Evolutionary conservation across 2,797 vertebrate species (phyloP).

Genomic region (Sternarchorhynchus goeldii): DNA sequence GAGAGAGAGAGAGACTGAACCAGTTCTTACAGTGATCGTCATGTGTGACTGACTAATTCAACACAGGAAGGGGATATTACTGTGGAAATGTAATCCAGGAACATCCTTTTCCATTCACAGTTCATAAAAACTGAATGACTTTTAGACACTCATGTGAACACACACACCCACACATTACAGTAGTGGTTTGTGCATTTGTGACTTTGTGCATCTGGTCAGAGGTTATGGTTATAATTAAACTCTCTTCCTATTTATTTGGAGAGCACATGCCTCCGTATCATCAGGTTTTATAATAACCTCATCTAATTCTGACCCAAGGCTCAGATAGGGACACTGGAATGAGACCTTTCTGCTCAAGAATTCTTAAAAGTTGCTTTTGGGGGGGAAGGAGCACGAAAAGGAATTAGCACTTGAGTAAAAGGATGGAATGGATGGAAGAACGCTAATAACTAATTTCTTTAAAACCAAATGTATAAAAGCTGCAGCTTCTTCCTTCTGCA

Average conservation of each 20-base stretch:
- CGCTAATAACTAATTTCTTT: neutral
- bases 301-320: neutral
- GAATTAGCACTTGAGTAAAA: neutral
- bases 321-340: neutral
- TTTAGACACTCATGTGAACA: too few relatives aligned
- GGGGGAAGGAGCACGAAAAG: neutral
- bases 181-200: neutral
- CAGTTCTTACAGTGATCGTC: too few relatives aligned
- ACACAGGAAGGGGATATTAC: too few relatives aligned
- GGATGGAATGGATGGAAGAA: too few relatives aligned
- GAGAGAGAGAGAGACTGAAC: too few relatives aligned
- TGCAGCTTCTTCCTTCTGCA: neutral
- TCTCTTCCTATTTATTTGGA: neutral
- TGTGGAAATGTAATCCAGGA: too few relatives aligned
- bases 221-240: slow-evolving; percentile 8
- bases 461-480: neutral
- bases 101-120: too few relatives aligned
- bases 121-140: too few relatives aligned
- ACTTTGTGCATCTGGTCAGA: neutral
- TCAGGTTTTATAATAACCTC: neutral
- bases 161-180: too few relatives aligned
- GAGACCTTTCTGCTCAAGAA: neutral
- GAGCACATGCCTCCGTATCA: too few relatives aligned
- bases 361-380: neutral
- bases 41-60: too few relatives aligned